Conservation (phyloP, 2,888 invertebrate genomes). For the Calameuta idolon region DNA sequence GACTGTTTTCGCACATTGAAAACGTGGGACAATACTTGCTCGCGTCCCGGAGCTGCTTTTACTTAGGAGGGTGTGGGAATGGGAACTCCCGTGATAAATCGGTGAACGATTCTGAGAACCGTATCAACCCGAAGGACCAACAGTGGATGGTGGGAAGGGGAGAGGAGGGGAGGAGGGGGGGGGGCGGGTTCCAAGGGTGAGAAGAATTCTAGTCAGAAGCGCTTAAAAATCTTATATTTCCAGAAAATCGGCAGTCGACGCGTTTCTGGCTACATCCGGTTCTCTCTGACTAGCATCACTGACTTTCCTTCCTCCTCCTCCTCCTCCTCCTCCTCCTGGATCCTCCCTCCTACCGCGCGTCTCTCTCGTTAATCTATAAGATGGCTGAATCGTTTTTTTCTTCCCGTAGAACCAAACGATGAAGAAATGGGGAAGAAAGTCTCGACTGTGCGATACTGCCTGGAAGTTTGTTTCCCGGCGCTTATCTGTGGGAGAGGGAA, state of each 20-base stretch:
- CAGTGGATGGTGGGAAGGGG: constrained; percentile 26
- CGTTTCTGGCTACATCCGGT: too few relatives aligned
- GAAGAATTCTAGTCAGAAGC: constrained; percentile 12
- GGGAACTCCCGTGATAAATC: constrained; percentile 38
- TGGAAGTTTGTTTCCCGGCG: constrained; percentile 48
- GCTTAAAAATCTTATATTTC: too few relatives aligned
- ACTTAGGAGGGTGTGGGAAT: constrained; percentile 13
- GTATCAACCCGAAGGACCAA: constrained; percentile 31
- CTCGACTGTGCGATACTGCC: not conserved
- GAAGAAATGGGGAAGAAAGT: constrained; percentile 24
- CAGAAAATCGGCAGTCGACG: too few relatives aligned
- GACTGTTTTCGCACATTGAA: not conserved
- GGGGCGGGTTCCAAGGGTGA: constrained; percentile 16
- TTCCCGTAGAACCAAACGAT: constrained; percentile 27
- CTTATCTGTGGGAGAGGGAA: too few relatives aligned
- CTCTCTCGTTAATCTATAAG: too few relatives aligned
- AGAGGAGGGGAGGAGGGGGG: constrained; percentile 23
- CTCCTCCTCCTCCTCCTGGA: too few relatives aligned
- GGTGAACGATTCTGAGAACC: constrained; percentile 28
- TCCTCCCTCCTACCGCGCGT: too few relatives aligned
- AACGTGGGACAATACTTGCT: constrained; percentile 26
- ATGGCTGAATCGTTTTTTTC: too few relatives aligned
- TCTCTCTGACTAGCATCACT: too few relatives aligned
- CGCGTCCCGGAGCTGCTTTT: constrained; percentile 2
- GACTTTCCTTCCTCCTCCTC: too few relatives aligned